Base-by-base conservation (phyloP, 1,140 invertebrate genomes). In the Holcopasites calliopsidis region DNA sequence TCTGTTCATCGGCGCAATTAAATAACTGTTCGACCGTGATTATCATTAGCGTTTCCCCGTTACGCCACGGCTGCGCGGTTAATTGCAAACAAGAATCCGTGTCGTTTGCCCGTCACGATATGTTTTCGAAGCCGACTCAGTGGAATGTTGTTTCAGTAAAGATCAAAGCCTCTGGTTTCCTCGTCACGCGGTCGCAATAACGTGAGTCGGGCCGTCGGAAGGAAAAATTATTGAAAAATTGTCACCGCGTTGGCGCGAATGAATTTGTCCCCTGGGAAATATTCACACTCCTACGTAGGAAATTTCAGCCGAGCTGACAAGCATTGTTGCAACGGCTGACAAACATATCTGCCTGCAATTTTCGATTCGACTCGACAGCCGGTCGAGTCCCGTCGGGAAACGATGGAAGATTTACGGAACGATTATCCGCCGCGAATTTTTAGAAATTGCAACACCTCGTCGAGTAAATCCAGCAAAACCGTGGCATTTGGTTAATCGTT, bases 221-320 rank as follows among this genome's bases (percentile, higher is more conserved):
- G 28, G 47, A n/a, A 18, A 66, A 72, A 72, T 64, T 18, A 72
- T 72, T 64, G 70, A 54, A 64, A 72, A 71, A 61, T 28, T 8
- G 16, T 13, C 21, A 13, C 1, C 28, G 8, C 5, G 28, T 10
- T n/a, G n/a, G n/a, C 0, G 6, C 10, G 54, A 4, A 74, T 26
- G 38, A 74, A 47, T 66, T 31, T 11, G 8, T 16, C 23, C 16
- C 21, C 13, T 18, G 38, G 58, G 21, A 66, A 66, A 74, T 57
- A 66, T 64, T 70, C n/a, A 7, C 4, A 7, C 26, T 58, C 18
- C 21, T 0, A n/a, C 16, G n/a, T 47, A 47, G 2, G 31, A 26
- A 74, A 57, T 52, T 52, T 31, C 31, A 11, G 33, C 28, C 18
- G 8, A 18, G 5, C 2, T 6, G 13, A 42, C 4, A 5, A 10